These are phyloP conservation scores for Acyrthosiphon pisum DNA, from an alignment of 1,140 invertebrate species.

Conservation along the genomic window DNA sequence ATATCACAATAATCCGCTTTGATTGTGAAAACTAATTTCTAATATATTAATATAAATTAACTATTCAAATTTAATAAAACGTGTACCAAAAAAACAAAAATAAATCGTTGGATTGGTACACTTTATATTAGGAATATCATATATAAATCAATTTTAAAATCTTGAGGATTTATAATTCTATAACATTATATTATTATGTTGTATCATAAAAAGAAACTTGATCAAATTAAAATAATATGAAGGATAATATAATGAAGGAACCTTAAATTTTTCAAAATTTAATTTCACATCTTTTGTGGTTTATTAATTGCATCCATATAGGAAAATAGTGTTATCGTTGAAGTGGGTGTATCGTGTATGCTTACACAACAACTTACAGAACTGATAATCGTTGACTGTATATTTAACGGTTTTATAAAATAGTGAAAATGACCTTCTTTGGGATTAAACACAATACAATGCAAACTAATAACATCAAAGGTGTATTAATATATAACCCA, in stretches of 20 bases:
- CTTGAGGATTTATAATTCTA: not conserved
- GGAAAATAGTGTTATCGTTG: not conserved
- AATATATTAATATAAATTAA: not conserved
- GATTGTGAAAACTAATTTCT: no score
- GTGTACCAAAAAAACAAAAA: not conserved
- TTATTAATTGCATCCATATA: not conserved
- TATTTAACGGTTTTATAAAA: not conserved
- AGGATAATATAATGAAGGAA: no score
- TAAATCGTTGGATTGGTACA: not conserved
- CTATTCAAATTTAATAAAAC: not conserved
- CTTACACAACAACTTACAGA: not conserved
- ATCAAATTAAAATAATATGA: not conserved
- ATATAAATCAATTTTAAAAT: not conserved
- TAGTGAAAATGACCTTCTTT: not conserved
- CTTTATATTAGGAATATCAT: not conserved
- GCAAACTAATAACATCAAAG: not conserved
- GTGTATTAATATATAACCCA: not conserved
- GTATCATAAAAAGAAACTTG: not conserved
- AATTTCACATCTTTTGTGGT: not conserved
- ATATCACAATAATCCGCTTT: no score
- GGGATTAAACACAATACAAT: not conserved
- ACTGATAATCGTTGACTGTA: not conserved
- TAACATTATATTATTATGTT: not conserved
- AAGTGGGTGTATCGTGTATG: slow-evolving; percentile 8
- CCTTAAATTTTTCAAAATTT: not conserved